Evolutionary conservation across 2,888 invertebrate species (phyloP), one percentile per base, ranked within the genome.

Genomic region (Cataglyphis rosenhaueri): DNA sequence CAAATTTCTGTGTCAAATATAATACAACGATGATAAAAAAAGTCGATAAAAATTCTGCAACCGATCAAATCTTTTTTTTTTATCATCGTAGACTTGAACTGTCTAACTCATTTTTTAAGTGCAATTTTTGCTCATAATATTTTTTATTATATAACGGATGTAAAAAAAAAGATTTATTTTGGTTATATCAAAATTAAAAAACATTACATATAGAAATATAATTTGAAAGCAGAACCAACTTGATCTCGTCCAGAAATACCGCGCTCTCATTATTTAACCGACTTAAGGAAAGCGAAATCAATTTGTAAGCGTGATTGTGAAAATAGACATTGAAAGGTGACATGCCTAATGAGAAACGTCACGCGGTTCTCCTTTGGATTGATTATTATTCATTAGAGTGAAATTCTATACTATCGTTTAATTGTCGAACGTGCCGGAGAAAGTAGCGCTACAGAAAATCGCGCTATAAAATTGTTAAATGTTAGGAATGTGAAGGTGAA

Each of bases 311-410:
- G 66, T 84, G 81, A 78, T 48, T 52, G 52, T 6, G 52, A 64
- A 38, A 38, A 38, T 62, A 62, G 18, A 52, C 57, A 29, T 29
- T 68, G 74, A 82, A 76, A 86, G 59, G 81, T 74, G 81, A 73
- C 57, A 71, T 44, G 81, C 57, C 75, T 86, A 86, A 88, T 90
- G 85, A 84, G 85, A 84, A 84, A 87, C 81, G 55, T 3, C 25
- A 71, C 12, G 25, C 71, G 18, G 6, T 32, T 74, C 76, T 76
- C 48, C 44, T 29, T 57, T 15, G 15, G 32, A 83, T 82, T 78
- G 71, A 84, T 88, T 87, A 84, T 87, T 86, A 83, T 81, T 88
- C 87, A 81, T 88, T 84, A 84, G 73, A 88, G 83, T 86, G 83
- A 85, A 87, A 88, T 88, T 81, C 78, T 62, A 64, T 52, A 57